Percentiles rank a stretch among this genome's conserved stretches.
phyloP scores from a whole-genome alignment of 2,888 invertebrate genomes.

The Cataglyphis cursor region DNA sequence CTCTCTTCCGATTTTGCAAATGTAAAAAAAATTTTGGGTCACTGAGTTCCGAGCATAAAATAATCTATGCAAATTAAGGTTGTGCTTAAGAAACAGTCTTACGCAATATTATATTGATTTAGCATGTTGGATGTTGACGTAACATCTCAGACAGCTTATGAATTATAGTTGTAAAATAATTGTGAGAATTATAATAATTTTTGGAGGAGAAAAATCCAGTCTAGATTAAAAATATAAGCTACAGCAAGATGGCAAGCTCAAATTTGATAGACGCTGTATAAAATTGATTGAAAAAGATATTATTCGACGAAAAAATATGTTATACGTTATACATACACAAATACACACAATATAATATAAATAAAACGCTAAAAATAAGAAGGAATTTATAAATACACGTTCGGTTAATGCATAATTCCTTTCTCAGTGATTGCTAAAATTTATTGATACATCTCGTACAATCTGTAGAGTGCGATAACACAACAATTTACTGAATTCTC shows the following conservation, averaged over 20 bases:
- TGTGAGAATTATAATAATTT: neutral
- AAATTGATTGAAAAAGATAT: neutral
- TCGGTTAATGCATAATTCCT: neutral
- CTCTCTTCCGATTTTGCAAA: constrained; percentile 1
- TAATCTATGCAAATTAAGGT: constrained; percentile 5
- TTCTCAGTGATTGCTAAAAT: neutral
- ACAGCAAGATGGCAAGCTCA: neutral
- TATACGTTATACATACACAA: neutral
- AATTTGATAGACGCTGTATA: neutral
- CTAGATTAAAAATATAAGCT: neutral
- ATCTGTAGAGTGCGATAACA: constrained; percentile 36
- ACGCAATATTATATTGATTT: neutral
- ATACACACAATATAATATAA: neutral
- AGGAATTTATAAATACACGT: neutral
- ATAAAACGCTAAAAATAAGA: neutral
- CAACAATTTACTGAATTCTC: constrained; percentile 63
- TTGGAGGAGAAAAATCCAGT: neutral
- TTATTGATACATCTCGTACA: neutral
- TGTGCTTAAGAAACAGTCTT: neutral
- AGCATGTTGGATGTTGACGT: neutral
- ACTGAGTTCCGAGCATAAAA: neutral
- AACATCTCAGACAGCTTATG: neutral
- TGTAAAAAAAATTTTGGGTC: neutral
- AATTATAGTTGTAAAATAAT: constrained; percentile 16
- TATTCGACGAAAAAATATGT: neutral